Percentiles rank a stretch among this genome's conserved stretches.
phyloP scores from a whole-genome alignment of 2,113 vertebrate genomes.

The Oplegnathus fasciatus region DNA sequence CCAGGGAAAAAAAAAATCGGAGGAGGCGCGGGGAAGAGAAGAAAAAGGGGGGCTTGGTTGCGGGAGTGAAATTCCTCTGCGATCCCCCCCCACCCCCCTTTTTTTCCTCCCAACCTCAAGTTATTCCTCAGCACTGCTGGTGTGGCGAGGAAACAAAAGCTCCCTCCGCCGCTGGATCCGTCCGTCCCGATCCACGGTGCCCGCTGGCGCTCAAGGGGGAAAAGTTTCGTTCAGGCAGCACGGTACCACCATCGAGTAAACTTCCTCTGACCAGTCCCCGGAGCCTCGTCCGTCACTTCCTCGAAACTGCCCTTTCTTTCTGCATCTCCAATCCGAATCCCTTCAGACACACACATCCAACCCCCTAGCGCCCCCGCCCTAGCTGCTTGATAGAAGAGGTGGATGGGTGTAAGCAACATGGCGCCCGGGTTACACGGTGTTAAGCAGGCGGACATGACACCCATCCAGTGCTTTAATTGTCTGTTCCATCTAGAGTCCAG shows the following conservation, averaged over 20 bases:
- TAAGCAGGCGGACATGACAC: too few relatives aligned
- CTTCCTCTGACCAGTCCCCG: slow-evolving; percentile 84
- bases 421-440: not conserved
- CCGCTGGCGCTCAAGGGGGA: slow-evolving; percentile 66
- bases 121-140: slow-evolving; percentile 58
- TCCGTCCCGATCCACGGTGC: slow-evolving; percentile 67
- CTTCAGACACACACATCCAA: slow-evolving; percentile 25
- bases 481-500: not conserved
- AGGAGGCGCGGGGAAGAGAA: slow-evolving; percentile 66
- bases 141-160: slow-evolving; percentile 48
- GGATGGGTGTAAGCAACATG: slow-evolving; percentile 65
- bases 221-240: slow-evolving; percentile 82
- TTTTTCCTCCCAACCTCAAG: slow-evolving; percentile 40
- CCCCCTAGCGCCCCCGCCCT: slow-evolving; percentile 53
- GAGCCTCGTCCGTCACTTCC: slow-evolving; percentile 86
- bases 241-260: slow-evolving; percentile 78
- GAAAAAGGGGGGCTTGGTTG: slow-evolving; percentile 52
- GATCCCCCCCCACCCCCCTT: slow-evolving; percentile 50
- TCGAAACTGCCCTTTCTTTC: slow-evolving; percentile 75
- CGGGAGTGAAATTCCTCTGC: slow-evolving; percentile 69
- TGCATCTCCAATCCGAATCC: slow-evolving; percentile 61
- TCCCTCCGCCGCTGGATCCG: slow-evolving; percentile 58
- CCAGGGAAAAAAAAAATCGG: slow-evolving; percentile 37
- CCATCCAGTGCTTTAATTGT: slow-evolving; percentile 35
- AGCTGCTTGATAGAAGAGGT: not conserved